phyloP scores from a whole-genome alignment of 2,113 vertebrate species.

The Pterocles gutturalis region DNA sequence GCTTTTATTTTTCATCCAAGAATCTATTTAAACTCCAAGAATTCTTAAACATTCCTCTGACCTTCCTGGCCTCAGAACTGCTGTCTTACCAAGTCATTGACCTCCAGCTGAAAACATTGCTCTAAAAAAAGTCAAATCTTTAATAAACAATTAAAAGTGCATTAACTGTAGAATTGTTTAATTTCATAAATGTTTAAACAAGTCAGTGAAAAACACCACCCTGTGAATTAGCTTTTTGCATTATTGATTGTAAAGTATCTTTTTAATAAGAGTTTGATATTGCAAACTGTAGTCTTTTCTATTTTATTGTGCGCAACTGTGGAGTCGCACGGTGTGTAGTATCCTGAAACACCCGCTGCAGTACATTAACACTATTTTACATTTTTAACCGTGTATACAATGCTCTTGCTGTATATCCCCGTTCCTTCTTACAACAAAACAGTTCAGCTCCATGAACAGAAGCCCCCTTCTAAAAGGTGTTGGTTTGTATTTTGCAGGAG shows the following conservation, averaged over 20 bases:
- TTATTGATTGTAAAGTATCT: slow-evolving; percentile 74
- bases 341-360: slow-evolving; percentile 49
- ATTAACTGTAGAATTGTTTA: slow-evolving; percentile 73
- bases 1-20: slow-evolving; percentile 61
- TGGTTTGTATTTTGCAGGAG: slow-evolving; percentile 75
- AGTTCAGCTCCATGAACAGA: slow-evolving; percentile 20
- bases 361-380: slow-evolving; percentile 61
- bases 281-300: slow-evolving; percentile 66
- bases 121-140: slow-evolving; percentile 72
- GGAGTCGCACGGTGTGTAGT: neutral
- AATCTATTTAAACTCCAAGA: slow-evolving; percentile 55
- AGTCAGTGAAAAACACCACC: slow-evolving; percentile 78
- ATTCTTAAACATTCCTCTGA: slow-evolving; percentile 56
- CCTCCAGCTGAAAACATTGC: slow-evolving; percentile 71
- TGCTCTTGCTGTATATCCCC: slow-evolving; percentile 62
- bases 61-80: slow-evolving; percentile 58
- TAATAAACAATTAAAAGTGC: slow-evolving; percentile 78
- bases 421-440: slow-evolving; percentile 62
- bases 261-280: slow-evolving; percentile 70
- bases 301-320: neutral
- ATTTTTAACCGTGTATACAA: slow-evolving; percentile 61
- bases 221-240: slow-evolving; percentile 77
- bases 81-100: slow-evolving; percentile 67
- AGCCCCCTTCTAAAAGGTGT: slow-evolving; percentile 38
- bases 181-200: slow-evolving; percentile 74